phyloP scores from a whole-genome alignment of 2,888 invertebrate species.

The Icerya purchasi region DNA sequence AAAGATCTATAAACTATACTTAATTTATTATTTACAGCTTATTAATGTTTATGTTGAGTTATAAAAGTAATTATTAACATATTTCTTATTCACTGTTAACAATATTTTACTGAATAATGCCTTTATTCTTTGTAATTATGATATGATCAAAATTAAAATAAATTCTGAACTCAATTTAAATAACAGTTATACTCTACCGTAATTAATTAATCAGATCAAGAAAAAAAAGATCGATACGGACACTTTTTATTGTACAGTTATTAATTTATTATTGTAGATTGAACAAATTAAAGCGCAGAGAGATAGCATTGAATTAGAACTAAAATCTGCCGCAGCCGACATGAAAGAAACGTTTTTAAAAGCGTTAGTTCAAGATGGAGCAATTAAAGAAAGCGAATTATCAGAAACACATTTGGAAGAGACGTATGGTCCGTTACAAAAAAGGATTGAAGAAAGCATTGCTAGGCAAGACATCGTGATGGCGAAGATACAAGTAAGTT shows the following conservation, averaged over 20 bases:
- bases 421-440: constrained; percentile 52
- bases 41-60: no score
- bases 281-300: constrained; percentile 72
- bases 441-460: constrained; percentile 52
- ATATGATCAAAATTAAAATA: neutral
- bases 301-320: constrained; percentile 67
- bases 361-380: constrained; percentile 52
- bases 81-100: no score
- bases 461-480: constrained; percentile 47
- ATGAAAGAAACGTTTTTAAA: constrained; percentile 61
- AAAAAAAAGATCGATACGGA: neutral
- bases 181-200: no score
- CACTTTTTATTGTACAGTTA: neutral
- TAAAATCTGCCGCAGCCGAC: constrained; percentile 55
- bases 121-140: no score
- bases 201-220: constrained; percentile 6
- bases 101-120: no score
- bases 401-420: constrained; percentile 49
- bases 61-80: no score
- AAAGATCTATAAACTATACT: no score
- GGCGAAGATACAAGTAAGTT: constrained; percentile 39
- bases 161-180: no score
- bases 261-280: constrained; percentile 30
- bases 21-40: no score
- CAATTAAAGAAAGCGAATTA: constrained; percentile 52